Conservation (phyloP, 2,888 invertebrate species). For the Cotesia congregata region DNA sequence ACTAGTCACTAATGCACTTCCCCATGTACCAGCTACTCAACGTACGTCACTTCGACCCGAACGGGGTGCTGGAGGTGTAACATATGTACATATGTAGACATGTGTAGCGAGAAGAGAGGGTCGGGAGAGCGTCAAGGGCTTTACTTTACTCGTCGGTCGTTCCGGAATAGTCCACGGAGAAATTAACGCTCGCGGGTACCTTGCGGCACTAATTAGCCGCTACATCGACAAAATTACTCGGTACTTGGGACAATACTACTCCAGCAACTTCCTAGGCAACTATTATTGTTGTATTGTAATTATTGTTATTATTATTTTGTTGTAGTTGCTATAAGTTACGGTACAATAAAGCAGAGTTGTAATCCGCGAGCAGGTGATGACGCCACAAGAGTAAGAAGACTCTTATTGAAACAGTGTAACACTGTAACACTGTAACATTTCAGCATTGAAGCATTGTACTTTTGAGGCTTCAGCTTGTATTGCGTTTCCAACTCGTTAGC, state of each 20-base stretch:
- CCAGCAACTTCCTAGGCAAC: not conserved
- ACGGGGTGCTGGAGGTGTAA: not conserved
- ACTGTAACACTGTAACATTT: too few relatives aligned
- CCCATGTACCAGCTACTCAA: not conserved
- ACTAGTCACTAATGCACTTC: slow-evolving; percentile 21
- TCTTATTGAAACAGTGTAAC: not conserved
- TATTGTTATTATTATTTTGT: not conserved
- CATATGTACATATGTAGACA: not conserved
- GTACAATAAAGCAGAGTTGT: not conserved
- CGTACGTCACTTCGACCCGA: not conserved
- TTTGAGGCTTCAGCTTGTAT: not conserved
- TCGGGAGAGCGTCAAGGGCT: slow-evolving; percentile 19
- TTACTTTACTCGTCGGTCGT: slow-evolving; percentile 26
- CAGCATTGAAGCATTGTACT: not conserved
- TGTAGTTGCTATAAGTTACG: too few relatives aligned
- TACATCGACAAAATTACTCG: slow-evolving; percentile 23
- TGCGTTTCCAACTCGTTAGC: slow-evolving; percentile 9
- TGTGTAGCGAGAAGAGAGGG: slow-evolving; percentile 4
- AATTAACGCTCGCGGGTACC: slow-evolving; percentile 40
- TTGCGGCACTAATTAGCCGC: slow-evolving; percentile 39
- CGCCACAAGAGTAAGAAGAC: not conserved
- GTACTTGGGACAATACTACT: not conserved
- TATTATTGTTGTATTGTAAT: not conserved
- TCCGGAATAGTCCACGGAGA: slow-evolving; percentile 38
- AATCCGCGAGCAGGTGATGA: not conserved